These are phyloP conservation scores for Sternarchorhynchus goeldii DNA, from an alignment of 2,797 vertebrate genomes.

Conservation along the genomic window DNA sequence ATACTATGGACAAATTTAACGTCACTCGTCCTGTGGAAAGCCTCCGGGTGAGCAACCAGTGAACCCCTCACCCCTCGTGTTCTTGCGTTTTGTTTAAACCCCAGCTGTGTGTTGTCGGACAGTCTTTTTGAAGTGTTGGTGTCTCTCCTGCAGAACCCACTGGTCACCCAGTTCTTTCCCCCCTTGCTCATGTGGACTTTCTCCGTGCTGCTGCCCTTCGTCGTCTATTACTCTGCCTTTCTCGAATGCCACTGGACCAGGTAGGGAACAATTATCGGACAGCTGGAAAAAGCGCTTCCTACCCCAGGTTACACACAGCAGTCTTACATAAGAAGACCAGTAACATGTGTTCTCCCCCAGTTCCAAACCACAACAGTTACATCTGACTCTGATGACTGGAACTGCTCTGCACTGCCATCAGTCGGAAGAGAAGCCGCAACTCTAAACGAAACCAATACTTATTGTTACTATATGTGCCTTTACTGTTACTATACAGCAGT, in stretches of 20 bases:
- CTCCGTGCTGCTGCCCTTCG: slow-evolving; percentile 91
- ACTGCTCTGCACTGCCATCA: slow-evolving; percentile 15
- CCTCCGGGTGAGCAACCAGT: slow-evolving; percentile 78
- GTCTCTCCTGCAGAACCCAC: slow-evolving; percentile 79
- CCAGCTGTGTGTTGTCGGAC: no score
- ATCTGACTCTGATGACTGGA: slow-evolving; percentile 33
- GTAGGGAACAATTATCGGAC: slow-evolving; percentile 67
- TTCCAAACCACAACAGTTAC: slow-evolving; percentile 26
- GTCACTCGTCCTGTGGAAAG: slow-evolving; percentile 93
- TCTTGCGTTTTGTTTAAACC: no score
- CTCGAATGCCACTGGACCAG: slow-evolving; percentile 97
- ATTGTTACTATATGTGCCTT: slow-evolving; percentile 29
- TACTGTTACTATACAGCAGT: slow-evolving; percentile 8
- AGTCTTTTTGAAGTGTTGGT: slow-evolving; percentile 7
- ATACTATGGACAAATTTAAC: slow-evolving; percentile 98
- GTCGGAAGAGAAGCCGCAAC: slow-evolving; percentile 30
- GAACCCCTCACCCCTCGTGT: background rate
- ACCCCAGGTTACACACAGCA: background rate
- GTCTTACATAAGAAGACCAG: slow-evolving; percentile 28
- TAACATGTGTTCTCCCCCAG: slow-evolving; percentile 9
- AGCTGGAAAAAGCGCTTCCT: background rate
- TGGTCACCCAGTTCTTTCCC: slow-evolving; percentile 95
- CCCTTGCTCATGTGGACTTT: slow-evolving; percentile 94
- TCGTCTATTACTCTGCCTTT: slow-evolving; percentile 94
- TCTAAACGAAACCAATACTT: slow-evolving; percentile 32